phyloP scores from a whole-genome alignment of 2,113 vertebrate genomes.

The Pseudolaguvia tuberculata region DNA sequence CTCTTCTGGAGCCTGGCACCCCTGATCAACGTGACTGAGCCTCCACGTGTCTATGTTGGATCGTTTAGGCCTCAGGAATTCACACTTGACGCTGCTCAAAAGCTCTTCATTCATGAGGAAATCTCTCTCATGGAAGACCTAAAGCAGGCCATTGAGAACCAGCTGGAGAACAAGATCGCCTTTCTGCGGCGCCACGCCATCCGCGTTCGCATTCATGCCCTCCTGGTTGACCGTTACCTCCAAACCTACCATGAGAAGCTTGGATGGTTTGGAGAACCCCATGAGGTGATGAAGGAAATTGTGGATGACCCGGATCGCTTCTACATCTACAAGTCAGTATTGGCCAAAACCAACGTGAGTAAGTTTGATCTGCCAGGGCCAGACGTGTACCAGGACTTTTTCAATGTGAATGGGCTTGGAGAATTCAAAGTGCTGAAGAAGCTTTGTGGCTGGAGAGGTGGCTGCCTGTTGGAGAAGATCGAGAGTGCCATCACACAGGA shows the following conservation, averaged over 20 bases:
- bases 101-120: constrained; percentile 92
- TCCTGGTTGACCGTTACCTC: constrained; percentile 92
- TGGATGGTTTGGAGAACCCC: constrained; percentile 95
- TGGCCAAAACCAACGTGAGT: constrained; percentile 98
- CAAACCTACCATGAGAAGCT: constrained; percentile 96
- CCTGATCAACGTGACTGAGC: constrained; percentile 95
- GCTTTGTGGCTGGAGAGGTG: constrained; percentile 93
- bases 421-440: constrained; percentile 86
- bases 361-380: constrained; percentile 96
- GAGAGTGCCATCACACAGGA: constrained; percentile 91
- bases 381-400: constrained; percentile 95
- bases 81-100: constrained; percentile 80
- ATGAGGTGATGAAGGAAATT: constrained; percentile 93
- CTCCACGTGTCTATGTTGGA: constrained; percentile 92
- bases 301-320: constrained; percentile 95
- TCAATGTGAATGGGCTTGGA: constrained; percentile 86
- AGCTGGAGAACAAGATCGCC: constrained; percentile 97
- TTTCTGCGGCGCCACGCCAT: constrained; percentile 97
- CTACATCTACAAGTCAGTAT: constrained; percentile 96
- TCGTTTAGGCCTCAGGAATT: constrained; percentile 98
- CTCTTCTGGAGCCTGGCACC: constrained; percentile 98
- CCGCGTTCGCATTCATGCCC: constrained; percentile 89
- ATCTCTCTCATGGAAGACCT: constrained; percentile 95
- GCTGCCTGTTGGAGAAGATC: constrained; percentile 93
- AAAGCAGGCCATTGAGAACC: constrained; percentile 97